Evolutionary conservation across 1,140 invertebrate species (phyloP), one percentile per base, ranked within the genome.

Genomic region (Drosophila grimshawi): DNA sequence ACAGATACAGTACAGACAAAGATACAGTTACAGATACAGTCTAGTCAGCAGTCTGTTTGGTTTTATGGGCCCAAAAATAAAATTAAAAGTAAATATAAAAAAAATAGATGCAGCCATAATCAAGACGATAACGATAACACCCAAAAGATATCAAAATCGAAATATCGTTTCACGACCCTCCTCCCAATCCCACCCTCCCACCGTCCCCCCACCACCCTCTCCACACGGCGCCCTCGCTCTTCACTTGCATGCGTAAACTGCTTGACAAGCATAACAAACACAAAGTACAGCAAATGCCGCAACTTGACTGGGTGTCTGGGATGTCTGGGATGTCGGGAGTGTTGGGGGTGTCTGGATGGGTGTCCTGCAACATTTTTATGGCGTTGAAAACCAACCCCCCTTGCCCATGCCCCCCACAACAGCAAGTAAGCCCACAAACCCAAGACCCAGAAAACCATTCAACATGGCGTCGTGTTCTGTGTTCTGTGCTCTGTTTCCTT

Each of bases 211-310:
- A 19, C 33, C 49, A 7, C n/a, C 27, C 29, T 27, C 43, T 19
- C 45, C 5, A 19, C 43, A 19, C 19, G 19, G 19, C 6, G 0
- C 8, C 29, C 4, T 19, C 29, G 37, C 33, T 27, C 49, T 43
- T 61, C 19, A 19, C 27, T 43, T 37, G 57, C 39, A 63, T 79
- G 71, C 80, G 79, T 73, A 82, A 90, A 90, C 86, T 82, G 86
- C 86, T 90, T 90, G 86, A 90, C 86, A 90, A 90, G 86, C 86
- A 90, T 90, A 90, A 90, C 86, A 90, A 86, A 88, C 80, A 89
- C 72, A 73, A 80, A 67, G 77, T 82, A 88, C 80, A 85, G 57
- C 53, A 64, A 61, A 60, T 49, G 53, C 39, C 51, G 56, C 66
- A 65, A 62, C 46, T 57, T 74, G 43, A 75, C 68, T 49, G 70